These are phyloP conservation scores for Grantiella picta DNA, from an alignment of 2,113 vertebrate species.

Conservation along the genomic window DNA sequence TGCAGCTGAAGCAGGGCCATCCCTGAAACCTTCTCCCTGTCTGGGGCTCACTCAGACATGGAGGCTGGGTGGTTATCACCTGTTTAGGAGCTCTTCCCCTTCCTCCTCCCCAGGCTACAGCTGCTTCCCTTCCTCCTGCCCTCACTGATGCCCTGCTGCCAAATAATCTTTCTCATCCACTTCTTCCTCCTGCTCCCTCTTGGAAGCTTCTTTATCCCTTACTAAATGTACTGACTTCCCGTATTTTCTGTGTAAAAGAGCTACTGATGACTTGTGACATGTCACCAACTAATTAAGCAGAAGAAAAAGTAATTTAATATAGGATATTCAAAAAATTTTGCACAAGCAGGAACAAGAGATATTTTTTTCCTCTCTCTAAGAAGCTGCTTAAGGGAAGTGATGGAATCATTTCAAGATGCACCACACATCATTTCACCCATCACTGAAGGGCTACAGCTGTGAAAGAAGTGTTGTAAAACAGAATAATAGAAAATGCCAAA, in stretches of 20 bases:
- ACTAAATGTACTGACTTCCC: neutral
- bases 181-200: neutral
- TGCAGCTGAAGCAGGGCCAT: neutral
- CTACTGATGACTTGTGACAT: neutral
- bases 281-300: neutral
- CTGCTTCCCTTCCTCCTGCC: neutral
- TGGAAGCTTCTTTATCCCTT: neutral
- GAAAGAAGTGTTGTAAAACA: neutral
- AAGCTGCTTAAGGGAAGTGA: neutral
- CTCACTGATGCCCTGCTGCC: neutral
- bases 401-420: neutral
- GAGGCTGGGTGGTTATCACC: neutral
- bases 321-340: neutral
- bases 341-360: neutral
- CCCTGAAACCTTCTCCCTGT: neutral
- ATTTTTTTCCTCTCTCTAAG: neutral
- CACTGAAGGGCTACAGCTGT: neutral
- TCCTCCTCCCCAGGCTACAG: neutral
- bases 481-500: neutral
- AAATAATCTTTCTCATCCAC: neutral
- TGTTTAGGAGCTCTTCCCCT: neutral
- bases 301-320: neutral
- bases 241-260: neutral
- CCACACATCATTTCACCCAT: neutral
- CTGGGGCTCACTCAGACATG: neutral